phyloP scores from a whole-genome alignment of 2,888 invertebrate genomes.

The Serrognathus titanus region DNA sequence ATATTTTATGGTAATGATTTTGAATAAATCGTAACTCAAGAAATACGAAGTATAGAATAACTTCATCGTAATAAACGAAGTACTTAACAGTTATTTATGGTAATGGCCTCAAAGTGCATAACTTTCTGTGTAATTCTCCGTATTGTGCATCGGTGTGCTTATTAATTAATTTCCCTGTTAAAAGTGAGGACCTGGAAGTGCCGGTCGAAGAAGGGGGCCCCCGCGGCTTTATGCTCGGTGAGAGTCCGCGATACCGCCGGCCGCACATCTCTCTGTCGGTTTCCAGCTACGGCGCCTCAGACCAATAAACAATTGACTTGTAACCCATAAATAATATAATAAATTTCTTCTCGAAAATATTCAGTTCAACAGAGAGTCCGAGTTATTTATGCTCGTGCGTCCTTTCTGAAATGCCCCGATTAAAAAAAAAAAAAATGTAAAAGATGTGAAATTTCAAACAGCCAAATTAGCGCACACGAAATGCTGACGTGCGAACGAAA shows the following conservation, averaged over 20 bases:
- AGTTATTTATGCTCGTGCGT: no score
- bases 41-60: constrained; percentile 19
- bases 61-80: constrained; percentile 23
- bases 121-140: constrained; percentile 31
- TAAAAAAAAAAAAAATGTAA: no score
- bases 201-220: constrained; percentile 22
- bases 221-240: constrained; percentile 22
- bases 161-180: constrained; percentile 31
- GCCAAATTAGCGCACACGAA: no score
- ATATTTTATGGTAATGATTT: constrained; percentile 6
- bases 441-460: no score
- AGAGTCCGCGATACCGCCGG: constrained; percentile 33
- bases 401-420: no score
- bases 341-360: constrained; percentile 13
- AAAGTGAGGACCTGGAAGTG: constrained; percentile 33
- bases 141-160: constrained; percentile 34
- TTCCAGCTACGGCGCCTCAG: constrained; percentile 35
- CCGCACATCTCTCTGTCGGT: constrained; percentile 38
- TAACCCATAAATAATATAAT: constrained; percentile 36
- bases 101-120: constrained; percentile 32
- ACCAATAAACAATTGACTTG: constrained; percentile 43
- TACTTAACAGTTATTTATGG: constrained; percentile 32
- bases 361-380: neutral
- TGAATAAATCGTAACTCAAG: constrained; percentile 12
- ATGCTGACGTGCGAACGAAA: no score